A percentile compares a stretch with the other conserved stretches of the same genome.
These are phyloP conservation scores for Archips crataeganus DNA, from an alignment of 2,888 invertebrate species.

Conservation along the genomic window DNA sequence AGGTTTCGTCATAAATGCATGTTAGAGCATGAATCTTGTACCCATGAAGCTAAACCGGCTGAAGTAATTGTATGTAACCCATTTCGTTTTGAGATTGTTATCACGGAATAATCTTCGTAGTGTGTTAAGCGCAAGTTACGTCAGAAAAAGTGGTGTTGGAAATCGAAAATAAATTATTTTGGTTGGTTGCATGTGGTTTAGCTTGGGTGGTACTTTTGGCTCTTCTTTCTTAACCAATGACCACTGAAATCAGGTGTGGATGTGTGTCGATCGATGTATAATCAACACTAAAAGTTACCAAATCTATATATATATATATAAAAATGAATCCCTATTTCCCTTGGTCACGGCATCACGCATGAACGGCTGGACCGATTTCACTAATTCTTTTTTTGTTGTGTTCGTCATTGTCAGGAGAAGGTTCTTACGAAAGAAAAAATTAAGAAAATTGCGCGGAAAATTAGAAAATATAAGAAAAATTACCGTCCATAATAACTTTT, in stretches of 20 bases:
- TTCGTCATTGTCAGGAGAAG: too few species aligned
- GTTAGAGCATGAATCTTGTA: conserved; percentile 53
- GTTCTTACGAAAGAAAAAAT: too few species aligned
- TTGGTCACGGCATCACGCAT: too few species aligned
- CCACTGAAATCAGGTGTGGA: background rate
- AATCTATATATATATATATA: too few species aligned
- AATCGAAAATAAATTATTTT: conserved; percentile 25
- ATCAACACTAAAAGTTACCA: background rate
- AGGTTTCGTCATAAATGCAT: conserved; percentile 52
- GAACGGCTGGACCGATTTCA: too few species aligned
- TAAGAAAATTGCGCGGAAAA: too few species aligned
- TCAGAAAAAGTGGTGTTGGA: conserved; percentile 22
- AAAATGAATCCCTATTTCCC: too few species aligned
- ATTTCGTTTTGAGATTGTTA: conserved; percentile 59
- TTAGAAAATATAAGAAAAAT: too few species aligned
- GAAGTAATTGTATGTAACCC: conserved; percentile 54
- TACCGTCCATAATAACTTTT: too few species aligned
- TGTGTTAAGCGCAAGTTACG: conserved; percentile 44
- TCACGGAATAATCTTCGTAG: conserved; percentile 60
- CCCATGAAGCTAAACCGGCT: conserved; percentile 57
- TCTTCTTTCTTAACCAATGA: background rate
- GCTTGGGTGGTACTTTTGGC: background rate
- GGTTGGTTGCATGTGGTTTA: background rate
- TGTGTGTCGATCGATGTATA: background rate
- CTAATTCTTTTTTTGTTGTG: too few species aligned